Evolutionary conservation across 2,113 vertebrate species (phyloP).

Genomic region (Microcebus jonahi): DNA sequence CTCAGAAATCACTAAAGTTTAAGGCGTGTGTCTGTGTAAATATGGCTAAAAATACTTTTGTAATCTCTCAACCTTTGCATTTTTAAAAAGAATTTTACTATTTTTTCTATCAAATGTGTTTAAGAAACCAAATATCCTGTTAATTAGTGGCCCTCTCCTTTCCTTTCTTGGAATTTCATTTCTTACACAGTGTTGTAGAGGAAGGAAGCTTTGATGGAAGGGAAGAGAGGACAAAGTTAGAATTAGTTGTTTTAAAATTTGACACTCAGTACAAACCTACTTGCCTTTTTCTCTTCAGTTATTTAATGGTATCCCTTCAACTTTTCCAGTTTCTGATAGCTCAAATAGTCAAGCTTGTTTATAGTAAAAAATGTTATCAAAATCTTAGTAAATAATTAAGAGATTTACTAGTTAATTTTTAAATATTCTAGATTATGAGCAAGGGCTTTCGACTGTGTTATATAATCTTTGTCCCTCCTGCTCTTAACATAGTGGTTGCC

Average conservation of each 20-base stretch:
- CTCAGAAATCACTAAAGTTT: conserved; percentile 7
- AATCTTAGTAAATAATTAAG: conserved; percentile 39
- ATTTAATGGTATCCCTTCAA: not conserved
- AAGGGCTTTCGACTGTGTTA: not conserved
- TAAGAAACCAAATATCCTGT: not conserved
- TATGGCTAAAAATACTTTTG: not conserved
- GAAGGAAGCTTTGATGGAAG: not conserved
- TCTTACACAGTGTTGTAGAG: not conserved
- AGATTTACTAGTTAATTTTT: conserved; percentile 29
- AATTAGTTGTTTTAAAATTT: conserved; percentile 4
- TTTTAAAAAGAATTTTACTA: not conserved
- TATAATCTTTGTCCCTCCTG: not conserved
- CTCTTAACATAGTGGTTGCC: not conserved
- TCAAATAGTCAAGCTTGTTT: not conserved
- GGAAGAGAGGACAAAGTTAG: not conserved
- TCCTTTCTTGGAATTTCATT: conserved; percentile 12
- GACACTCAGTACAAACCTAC: not conserved
- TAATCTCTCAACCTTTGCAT: not conserved
- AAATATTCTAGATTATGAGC: not conserved
- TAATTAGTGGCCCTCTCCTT: not conserved
- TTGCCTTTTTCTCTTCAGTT: not conserved
- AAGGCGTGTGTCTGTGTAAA: not conserved
- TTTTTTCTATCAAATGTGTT: not conserved
- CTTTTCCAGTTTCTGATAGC: not conserved
- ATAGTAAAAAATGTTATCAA: conserved; percentile 28